phyloP scores from a whole-genome alignment of 2,113 vertebrate genomes.

The Dasyprocta punctata region DNA sequence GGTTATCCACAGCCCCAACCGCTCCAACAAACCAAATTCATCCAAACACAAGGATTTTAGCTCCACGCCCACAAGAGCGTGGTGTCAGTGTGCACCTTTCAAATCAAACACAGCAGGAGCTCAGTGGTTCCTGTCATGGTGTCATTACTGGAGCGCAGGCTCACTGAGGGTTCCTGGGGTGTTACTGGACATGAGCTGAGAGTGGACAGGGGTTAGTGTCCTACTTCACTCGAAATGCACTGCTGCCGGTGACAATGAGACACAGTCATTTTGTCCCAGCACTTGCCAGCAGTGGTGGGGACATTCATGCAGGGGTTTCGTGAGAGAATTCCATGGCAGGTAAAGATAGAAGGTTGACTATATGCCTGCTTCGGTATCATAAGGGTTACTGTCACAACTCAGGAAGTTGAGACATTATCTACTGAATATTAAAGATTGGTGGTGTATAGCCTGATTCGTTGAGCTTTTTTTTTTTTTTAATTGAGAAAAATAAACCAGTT shows the following conservation, averaged over 20 bases:
- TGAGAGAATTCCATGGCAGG: rapidly evolving
- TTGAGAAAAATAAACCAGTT: background rate
- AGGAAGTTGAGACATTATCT: background rate
- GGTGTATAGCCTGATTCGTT: background rate
- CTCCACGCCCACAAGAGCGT: too few species aligned
- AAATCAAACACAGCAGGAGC: background rate
- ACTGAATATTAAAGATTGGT: background rate
- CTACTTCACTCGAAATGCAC: too few species aligned
- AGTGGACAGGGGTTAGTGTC: rapidly evolving
- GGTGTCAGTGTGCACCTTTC: background rate
- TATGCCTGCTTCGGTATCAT: background rate
- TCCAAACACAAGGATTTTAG: background rate
- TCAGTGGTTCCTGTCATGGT: background rate
- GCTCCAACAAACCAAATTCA: background rate
- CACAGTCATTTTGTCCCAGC: background rate
- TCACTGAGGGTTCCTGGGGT: background rate
- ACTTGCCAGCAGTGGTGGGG: background rate
- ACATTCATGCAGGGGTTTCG: rapidly evolving
- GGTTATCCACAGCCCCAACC: background rate
- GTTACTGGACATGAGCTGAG: background rate
- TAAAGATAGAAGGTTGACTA: background rate
- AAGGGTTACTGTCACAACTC: background rate
- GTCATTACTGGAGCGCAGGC: background rate
- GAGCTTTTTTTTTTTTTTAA: background rate
- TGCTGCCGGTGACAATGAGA: background rate